Conservation (phyloP, 2,113 vertebrate genomes). For the Romanogobio albipinnatus region DNA sequence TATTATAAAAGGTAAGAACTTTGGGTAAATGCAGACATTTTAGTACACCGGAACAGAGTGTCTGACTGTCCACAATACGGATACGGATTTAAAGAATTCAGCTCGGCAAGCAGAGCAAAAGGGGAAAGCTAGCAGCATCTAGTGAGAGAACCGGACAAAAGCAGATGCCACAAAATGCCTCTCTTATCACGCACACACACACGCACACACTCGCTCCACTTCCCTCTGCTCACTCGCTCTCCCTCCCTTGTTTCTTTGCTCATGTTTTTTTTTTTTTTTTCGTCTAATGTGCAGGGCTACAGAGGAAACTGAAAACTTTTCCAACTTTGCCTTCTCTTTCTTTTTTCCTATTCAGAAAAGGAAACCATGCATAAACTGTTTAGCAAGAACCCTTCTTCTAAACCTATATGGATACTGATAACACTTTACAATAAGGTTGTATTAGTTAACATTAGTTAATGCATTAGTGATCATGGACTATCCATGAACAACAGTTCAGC, state of each 20-base stretch:
- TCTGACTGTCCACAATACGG: slow-evolving; percentile 28
- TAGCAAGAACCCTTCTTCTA: neutral
- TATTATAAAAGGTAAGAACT: neutral
- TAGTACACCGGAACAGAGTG: neutral
- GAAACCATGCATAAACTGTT: slow-evolving; percentile 39
- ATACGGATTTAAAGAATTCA: slow-evolving; percentile 53
- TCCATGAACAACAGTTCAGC: too few relatives aligned
- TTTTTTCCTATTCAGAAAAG: slow-evolving; percentile 38
- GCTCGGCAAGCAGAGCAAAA: slow-evolving; percentile 60
- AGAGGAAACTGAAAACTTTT: slow-evolving; percentile 50
- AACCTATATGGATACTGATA: slow-evolving; percentile 1
- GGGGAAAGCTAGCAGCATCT: slow-evolving; percentile 79
- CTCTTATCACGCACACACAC: slow-evolving; percentile 40
- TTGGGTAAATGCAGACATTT: neutral
- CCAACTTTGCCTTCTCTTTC: slow-evolving; percentile 37
- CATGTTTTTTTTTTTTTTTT: slow-evolving; percentile 27
- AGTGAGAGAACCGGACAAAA: slow-evolving; percentile 75
- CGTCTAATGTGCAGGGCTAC: slow-evolving; percentile 46
- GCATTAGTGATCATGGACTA: too few relatives aligned
- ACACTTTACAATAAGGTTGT: too few relatives aligned
- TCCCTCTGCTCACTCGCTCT: slow-evolving; percentile 43
- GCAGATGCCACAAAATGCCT: slow-evolving; percentile 65
- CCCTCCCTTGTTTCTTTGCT: slow-evolving; percentile 29
- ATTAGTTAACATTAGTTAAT: too few relatives aligned
- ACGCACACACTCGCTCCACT: neutral